Evolutionary conservation across 2,888 invertebrate species (phyloP).

Genomic region (Tholera decimalis): DNA sequence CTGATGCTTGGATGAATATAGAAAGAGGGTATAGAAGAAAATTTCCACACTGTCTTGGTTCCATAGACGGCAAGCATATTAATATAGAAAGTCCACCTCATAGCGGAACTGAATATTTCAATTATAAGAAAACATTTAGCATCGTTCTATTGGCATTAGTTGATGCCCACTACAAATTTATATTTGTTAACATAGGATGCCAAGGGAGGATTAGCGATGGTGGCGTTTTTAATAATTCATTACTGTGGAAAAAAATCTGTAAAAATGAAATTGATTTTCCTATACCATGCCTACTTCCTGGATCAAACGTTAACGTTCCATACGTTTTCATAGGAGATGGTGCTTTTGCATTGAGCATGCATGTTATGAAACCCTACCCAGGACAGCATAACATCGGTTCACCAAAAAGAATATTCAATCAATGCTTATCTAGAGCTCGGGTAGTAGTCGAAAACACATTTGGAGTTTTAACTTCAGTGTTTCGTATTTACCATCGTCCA

Average conservation of each 20-base stretch:
- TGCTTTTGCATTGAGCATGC: neutral
- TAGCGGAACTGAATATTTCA: conserved; percentile 54
- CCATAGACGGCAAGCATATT: conserved; percentile 68
- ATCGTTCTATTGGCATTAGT: conserved; percentile 69
- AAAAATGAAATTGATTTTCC: neutral
- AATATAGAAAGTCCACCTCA: conserved; percentile 58
- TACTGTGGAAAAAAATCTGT: neutral
- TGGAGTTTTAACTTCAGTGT: too few relatives aligned
- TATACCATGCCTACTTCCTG: neutral
- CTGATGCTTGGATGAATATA: neutral
- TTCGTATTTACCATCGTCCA: too few relatives aligned
- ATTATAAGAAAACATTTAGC: conserved; percentile 64
- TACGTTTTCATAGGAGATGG: neutral
- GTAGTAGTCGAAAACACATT: neutral
- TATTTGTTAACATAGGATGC: neutral
- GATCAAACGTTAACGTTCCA: neutral
- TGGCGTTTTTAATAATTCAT: neutral
- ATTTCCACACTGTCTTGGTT: conserved; percentile 40
- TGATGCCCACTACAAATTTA: conserved; percentile 64
- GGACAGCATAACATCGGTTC: neutral
- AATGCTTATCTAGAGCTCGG: too few relatives aligned
- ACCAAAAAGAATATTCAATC: neutral
- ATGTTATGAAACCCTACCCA: neutral
- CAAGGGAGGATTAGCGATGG: neutral
- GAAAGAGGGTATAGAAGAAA: neutral